phyloP scores from a whole-genome alignment of 2,888 invertebrate genomes.

The Platycheirus rosarum region DNA sequence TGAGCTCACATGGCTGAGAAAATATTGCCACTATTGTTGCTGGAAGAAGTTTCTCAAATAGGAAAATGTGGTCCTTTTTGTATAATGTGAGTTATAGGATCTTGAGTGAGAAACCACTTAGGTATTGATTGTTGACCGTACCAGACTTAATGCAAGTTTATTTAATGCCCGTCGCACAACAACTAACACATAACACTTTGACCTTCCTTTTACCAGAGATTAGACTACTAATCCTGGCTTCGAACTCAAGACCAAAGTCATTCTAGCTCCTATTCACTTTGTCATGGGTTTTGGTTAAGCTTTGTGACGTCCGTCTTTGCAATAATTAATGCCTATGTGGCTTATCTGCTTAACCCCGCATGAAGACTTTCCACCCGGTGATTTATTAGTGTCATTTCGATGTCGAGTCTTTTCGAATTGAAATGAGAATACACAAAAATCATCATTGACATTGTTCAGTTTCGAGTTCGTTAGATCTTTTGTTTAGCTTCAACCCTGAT shows the following conservation, averaged over 20 bases:
- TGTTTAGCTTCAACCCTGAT: background rate
- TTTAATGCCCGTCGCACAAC: slow-evolving; percentile 4
- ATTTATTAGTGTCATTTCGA: slow-evolving; percentile 3
- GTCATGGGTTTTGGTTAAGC: background rate
- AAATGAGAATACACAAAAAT: background rate
- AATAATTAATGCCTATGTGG: slow-evolving; percentile 22
- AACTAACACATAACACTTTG: background rate
- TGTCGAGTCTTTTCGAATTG: background rate
- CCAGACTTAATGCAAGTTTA: background rate
- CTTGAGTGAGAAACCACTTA: background rate
- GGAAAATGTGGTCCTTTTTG: background rate
- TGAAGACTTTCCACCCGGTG: background rate
- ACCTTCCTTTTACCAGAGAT: slow-evolving; percentile 1
- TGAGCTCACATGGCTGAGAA: background rate
- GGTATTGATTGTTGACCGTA: slow-evolving; percentile 20
- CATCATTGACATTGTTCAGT: background rate
- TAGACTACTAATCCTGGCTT: slow-evolving; percentile 4
- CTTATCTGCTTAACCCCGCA: slow-evolving; percentile 12
- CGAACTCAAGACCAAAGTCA: background rate
- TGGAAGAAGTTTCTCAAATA: background rate
- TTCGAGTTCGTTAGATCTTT: background rate
- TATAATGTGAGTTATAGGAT: background rate
- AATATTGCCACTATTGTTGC: background rate
- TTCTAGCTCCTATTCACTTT: background rate
- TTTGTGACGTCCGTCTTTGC: slow-evolving; percentile 12